Base-by-base conservation (phyloP, 64 coral and sea anemone genomes). In the Pachyseris speciosa region DNA sequence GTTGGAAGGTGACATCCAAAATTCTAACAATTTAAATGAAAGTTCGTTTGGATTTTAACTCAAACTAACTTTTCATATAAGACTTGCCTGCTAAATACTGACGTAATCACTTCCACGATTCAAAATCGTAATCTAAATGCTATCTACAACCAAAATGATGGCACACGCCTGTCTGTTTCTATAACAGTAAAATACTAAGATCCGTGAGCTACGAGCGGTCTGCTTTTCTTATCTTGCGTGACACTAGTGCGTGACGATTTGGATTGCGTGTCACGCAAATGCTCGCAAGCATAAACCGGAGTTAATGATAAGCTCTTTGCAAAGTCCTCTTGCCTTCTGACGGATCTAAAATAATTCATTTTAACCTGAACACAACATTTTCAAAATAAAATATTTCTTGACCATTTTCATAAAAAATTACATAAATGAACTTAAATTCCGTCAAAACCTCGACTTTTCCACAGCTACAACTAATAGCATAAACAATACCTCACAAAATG, bases 331-430 rank as follows among this genome's bases (percentile, higher is more conserved):
- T 47, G 44, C 19, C 22, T 57, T 0, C 22, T 20, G 19, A 20
- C 13, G 15, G 0, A 9, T 4, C 16, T 13, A 24, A 39, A 44
- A 74, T 74, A 44, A 26, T 27, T 25, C 17, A 7, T 11, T 74
- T 40, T 16, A 3, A 12, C 25, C 24, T 45, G 37, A 74, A 74
- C 70, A 74, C 6, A 72, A 72, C 38, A 24, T 45, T 44, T 26
- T 74, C 22, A 74, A 74, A 74, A 74, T 74, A 43, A 74, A 37
- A n/a, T n/a, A 42, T 45, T 1, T 31, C 30, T 74, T 74, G 24
- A 74, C 70, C 38, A 27, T 74, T 67, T 74, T 74, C 40, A 74
- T 74, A 74, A 74, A 74, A 74, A 74, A 10, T 44, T 44, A 44
- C 42, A 26, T 20, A 19, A 13, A 57, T 20, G 16, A 74, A 74